Base-by-base conservation (phyloP, 1,140 invertebrate genomes). In the Heterodera carotae region DNA sequence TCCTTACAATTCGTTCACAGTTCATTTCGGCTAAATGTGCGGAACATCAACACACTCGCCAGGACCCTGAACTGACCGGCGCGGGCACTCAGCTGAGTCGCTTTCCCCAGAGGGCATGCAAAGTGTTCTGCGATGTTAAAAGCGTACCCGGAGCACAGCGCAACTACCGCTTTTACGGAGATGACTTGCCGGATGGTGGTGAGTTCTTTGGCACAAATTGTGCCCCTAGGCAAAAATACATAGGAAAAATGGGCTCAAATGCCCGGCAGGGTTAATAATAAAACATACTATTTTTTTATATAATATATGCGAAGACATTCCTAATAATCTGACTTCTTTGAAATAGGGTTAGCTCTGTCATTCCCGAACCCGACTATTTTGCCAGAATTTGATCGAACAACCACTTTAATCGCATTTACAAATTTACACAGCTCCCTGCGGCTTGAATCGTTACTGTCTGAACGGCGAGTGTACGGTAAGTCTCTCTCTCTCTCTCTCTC, bases 161-260 rank as follows among this genome's bases (percentile, higher is more conserved):
- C 39, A 87, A 88, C 72, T 87, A 87, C 67, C 85, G 86, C 53
- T 87, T 88, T 76, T 87, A 88, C 67, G 86, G 86, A n/a, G 85
- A 87, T 70, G 86, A 86, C 53, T 76, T 87, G 2, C 86, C 85
- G 18, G 85, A 87, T 80, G 85, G 85, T 59, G 72, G 72, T 74
- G n/a, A 64, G 56, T n/a, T n/a, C n/a, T n/a, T n/a, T n/a, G n/a
- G n/a, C n/a, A n/a, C n/a, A n/a, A n/a, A n/a, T n/a, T n/a, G n/a
- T n/a, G n/a, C n/a, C n/a, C n/a, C n/a, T n/a, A n/a, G n/a, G n/a
- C n/a, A 33, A 33, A 39, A 10, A 69, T 67, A 67, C 18, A 67
- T 67, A n/a, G n/a, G n/a, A n/a, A n/a, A n/a, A n/a, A n/a, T n/a
- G n/a, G n/a, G n/a, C n/a, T n/a, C n/a, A n/a, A n/a, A n/a, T n/a